Evolutionary conservation across 2,888 invertebrate species (phyloP).

Genomic region (Dynastes maya): DNA sequence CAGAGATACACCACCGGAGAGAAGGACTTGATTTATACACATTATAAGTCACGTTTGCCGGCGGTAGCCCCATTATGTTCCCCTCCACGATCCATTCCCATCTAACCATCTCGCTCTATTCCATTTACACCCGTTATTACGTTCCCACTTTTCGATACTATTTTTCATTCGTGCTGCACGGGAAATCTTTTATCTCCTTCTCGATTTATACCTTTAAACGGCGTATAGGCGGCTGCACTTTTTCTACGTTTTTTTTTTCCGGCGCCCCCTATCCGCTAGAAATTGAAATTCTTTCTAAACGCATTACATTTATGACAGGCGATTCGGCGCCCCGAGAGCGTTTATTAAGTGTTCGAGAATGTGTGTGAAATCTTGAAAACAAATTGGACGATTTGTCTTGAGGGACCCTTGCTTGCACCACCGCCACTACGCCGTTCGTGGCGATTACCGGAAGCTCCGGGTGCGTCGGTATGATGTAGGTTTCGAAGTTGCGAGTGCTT

Average conservation of each 20-base stretch:
- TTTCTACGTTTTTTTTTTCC: slow-evolving; percentile 7
- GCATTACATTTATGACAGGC: slow-evolving; percentile 63
- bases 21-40: slow-evolving; percentile 62
- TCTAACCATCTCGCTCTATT: slow-evolving; percentile 7
- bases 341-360: slow-evolving; percentile 65
- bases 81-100: slow-evolving; percentile 33
- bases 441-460: slow-evolving; percentile 44
- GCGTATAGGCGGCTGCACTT: not conserved
- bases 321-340: slow-evolving; percentile 56
- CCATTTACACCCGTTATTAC: not conserved
- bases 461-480: not conserved
- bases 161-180: slow-evolving; percentile 50
- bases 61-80: slow-evolving; percentile 57
- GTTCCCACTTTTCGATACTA: slow-evolving; percentile 49
- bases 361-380: slow-evolving; percentile 64
- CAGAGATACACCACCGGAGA: not conserved
- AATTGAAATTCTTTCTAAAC: slow-evolving; percentile 63
- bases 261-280: slow-evolving; percentile 49
- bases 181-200: slow-evolving; percentile 9
- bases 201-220: slow-evolving; percentile 2
- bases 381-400: slow-evolving; percentile 67
- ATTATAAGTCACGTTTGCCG: slow-evolving; percentile 63
- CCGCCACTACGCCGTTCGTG: slow-evolving; percentile 47
- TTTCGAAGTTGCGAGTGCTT: slow-evolving; percentile 8
- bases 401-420: slow-evolving; percentile 52